Evolutionary conservation across 2,797 vertebrate species (phyloP), one percentile per base, ranked within the genome.

Genomic region (Poecilia velifera): DNA sequence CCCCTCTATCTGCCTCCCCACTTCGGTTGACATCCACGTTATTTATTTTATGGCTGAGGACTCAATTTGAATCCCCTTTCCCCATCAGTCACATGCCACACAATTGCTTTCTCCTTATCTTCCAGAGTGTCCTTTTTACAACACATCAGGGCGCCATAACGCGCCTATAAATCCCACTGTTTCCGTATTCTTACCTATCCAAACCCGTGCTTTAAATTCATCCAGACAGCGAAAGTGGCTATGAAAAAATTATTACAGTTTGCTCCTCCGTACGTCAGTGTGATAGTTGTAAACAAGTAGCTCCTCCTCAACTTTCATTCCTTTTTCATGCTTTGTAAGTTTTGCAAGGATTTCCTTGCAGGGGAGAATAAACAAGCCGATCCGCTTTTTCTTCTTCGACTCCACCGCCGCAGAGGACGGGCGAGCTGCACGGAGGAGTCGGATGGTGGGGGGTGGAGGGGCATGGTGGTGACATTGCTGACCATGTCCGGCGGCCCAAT

Each of bases 401-500:
- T 92, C 86, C 76, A 80, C 82, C 71, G 3, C 78, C 51, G 36
- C 88, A 74, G 83, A 93, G 90, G 91, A 92, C 90, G 87, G 90
- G 85, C 83, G 75, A 77, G 88, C 12, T 43, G 76, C 51, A 88
- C 86, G 39, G 66, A 85, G 34, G 74, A 83, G 88, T 89, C 78
- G 81, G 75, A 9, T 9, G 20, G 20, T 51, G 49, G 2, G 18
- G 47, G 49, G 2, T 8, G 49, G 49, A 1, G 49, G 18, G 18
- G 18, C 41, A 41, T 51, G 49, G 49, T 7, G 86, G 87, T 90
- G 93, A 94, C 92, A 93, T 92, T 90, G 93, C 92, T 94, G 95
- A 94, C 95, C 94, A 92, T 94, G 94, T 94, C 94, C 94, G 83
- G 94, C 90, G 86, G 91, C 91, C 94, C 95, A 95, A 95, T 95